Conservation (phyloP, 1,140 invertebrate species). For the Drosophila malerkotliana region DNA sequence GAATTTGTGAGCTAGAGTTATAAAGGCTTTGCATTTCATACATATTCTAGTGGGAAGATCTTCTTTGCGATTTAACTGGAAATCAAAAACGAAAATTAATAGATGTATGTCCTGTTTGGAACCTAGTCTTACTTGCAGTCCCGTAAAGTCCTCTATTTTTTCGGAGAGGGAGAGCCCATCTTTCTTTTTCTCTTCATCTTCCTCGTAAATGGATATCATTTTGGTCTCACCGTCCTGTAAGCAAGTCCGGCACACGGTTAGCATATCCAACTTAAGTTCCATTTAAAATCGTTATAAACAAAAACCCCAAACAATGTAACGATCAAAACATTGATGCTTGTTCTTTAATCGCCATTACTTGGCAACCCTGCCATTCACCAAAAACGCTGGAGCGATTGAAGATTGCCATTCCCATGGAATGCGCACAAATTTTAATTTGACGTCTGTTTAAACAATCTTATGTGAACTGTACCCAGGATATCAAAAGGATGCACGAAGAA, state of each 20-base stretch:
- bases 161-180: conserved; percentile 49
- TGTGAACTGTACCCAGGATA: background rate
- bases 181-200: conserved; percentile 26
- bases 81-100: background rate
- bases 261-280: conserved; percentile 47
- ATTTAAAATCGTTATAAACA: conserved; percentile 14
- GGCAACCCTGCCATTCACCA: background rate
- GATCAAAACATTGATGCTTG: conserved; percentile 7
- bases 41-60: conserved; percentile 69
- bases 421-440: conserved; percentile 1
- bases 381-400: background rate
- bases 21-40: conserved; percentile 65
- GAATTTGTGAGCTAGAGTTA: conserved; percentile 69
- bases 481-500: conserved; percentile 1
- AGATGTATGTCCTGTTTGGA: background rate
- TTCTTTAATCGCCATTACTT: conserved; percentile 1
- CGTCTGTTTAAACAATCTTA: conserved; percentile 2
- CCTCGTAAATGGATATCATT: conserved; percentile 74
- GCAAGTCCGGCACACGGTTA: conserved; percentile 64
- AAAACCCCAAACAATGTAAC: conserved; percentile 9
- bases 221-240: conserved; percentile 66
- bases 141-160: conserved; percentile 74
- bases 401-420: conserved; percentile 10
- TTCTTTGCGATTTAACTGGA: conserved; percentile 48
- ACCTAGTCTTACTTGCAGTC: conserved; percentile 48